Evolutionary conservation across 1,140 invertebrate genomes (phyloP).

Genomic region (Penaeus indicus): DNA sequence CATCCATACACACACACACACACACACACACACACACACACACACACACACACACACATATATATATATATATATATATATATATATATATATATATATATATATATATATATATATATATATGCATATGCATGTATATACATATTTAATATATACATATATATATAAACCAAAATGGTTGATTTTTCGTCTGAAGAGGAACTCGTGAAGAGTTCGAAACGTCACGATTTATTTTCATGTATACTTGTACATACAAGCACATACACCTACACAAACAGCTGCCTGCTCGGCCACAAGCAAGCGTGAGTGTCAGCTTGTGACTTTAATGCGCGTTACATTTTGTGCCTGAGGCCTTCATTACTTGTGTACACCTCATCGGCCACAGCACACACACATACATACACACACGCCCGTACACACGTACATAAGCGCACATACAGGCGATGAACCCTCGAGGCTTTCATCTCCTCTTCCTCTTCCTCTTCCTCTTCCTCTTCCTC

Average conservation of each 20-base stretch:
- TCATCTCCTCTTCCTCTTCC: too few relatives aligned
- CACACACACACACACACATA: background rate
- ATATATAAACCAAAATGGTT: background rate
- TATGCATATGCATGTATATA: background rate
- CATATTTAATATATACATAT: background rate
- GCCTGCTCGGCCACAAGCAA: background rate
- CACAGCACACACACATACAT: background rate
- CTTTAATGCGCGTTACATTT: background rate
- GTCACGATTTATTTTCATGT: background rate
- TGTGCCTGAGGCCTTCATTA: constrained; percentile 19
- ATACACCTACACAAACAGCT: too few relatives aligned
- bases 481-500: too few relatives aligned
- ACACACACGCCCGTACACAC: background rate
- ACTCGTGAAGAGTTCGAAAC: too few relatives aligned
- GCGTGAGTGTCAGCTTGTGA: background rate
- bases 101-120: background rate
- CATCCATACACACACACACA: background rate
- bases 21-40: background rate
- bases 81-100: constrained; percentile 22
- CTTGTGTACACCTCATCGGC: background rate
- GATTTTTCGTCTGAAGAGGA: too few relatives aligned
- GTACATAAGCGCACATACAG: background rate
- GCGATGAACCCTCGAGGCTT: constrained; percentile 9
- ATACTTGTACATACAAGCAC: too few relatives aligned
- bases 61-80: constrained; percentile 13